phyloP scores from a whole-genome alignment of 2,797 vertebrate species.

The Semotilus atromaculatus region DNA sequence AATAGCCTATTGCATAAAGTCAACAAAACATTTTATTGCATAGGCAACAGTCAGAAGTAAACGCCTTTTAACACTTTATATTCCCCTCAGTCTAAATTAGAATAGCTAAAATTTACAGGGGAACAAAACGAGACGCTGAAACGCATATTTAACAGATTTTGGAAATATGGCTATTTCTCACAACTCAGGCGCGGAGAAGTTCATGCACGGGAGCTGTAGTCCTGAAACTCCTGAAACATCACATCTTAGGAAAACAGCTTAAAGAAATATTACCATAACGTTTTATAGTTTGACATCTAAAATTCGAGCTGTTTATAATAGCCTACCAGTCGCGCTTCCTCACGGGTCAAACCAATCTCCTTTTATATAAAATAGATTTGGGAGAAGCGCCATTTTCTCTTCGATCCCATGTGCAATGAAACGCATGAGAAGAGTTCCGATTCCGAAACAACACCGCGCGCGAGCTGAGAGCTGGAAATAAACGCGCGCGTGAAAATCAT shows the following conservation, averaged over 20 bases:
- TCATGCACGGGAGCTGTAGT: not conserved
- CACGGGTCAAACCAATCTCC: conserved; percentile 62
- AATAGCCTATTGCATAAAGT: not conserved
- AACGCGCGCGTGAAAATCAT: conserved; percentile 62
- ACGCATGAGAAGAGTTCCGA: conserved; percentile 80
- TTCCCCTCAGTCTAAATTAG: not conserved
- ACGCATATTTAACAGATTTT: not conserved
- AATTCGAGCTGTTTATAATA: not conserved
- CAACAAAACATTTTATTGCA: not conserved
- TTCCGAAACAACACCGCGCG: conserved; percentile 78
- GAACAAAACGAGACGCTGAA: not conserved
- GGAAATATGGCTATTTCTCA: not conserved
- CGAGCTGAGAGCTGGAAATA: conserved; percentile 53
- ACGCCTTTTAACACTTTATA: not conserved
- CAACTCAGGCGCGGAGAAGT: conserved; percentile 11
- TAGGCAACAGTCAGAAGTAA: not conserved
- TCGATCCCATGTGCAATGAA: conserved; percentile 84
- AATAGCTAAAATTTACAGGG: no score
- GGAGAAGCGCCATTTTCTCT: conserved; percentile 93
- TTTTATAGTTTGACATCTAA: not conserved
- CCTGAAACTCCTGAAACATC: not conserved
- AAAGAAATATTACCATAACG: not conserved
- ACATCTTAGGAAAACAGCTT: not conserved
- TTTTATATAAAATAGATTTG: conserved; percentile 86
- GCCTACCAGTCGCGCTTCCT: conserved; percentile 51